phyloP scores from a whole-genome alignment of 2,113 vertebrate species.

The Myodes glareolus region DNA sequence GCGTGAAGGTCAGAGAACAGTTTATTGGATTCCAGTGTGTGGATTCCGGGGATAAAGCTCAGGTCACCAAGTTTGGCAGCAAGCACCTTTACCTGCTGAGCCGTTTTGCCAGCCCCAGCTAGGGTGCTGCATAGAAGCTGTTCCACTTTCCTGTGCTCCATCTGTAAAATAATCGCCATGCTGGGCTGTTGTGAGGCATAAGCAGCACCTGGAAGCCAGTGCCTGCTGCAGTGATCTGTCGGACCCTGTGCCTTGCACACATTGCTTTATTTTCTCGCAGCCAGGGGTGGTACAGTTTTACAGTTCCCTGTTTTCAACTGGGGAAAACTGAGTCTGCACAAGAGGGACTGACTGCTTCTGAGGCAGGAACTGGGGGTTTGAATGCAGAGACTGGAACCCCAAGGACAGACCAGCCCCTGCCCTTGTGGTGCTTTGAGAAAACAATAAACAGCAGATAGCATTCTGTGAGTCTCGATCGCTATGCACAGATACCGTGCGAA shows the following conservation, averaged over 20 bases:
- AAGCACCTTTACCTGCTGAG: neutral
- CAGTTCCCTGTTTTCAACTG: neutral
- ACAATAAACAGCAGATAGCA: neutral
- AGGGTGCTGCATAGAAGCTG: neutral
- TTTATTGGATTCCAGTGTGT: neutral
- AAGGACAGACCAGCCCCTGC: neutral
- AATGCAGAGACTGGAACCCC: neutral
- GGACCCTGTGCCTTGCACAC: neutral
- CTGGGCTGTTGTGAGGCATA: neutral
- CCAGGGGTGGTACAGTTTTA: neutral
- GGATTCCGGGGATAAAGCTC: neutral
- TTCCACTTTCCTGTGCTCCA: neutral
- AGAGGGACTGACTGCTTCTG: neutral
- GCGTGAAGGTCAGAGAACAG: neutral
- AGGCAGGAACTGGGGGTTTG: neutral
- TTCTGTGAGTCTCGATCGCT: neutral
- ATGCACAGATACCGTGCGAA: neutral
- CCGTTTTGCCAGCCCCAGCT: neutral
- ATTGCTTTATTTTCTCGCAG: neutral
- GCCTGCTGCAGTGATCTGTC: neutral
- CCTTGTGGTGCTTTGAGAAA: neutral
- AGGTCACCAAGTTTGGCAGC: neutral
- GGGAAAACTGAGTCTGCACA: neutral
- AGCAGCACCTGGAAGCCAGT: neutral
- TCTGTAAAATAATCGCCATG: neutral